phyloP scores from a whole-genome alignment of 2,888 invertebrate species.

The Andrena chrysosceles region DNA sequence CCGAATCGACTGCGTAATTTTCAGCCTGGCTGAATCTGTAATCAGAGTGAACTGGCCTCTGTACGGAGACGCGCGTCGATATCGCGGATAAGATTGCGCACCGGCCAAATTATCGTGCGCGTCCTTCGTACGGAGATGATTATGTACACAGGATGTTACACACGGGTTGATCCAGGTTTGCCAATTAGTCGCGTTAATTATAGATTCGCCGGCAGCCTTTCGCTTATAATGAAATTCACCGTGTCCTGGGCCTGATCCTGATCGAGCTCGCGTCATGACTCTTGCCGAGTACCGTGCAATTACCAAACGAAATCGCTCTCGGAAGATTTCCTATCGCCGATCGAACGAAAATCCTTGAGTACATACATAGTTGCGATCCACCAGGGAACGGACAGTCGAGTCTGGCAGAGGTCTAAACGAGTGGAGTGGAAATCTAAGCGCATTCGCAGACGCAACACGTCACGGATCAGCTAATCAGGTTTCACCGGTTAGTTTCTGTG shows the following conservation, averaged over 20 bases:
- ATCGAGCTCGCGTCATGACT: slow-evolving; percentile 4
- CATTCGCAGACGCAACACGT: not conserved
- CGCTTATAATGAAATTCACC: slow-evolving; percentile 33
- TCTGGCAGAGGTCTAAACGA: not conserved
- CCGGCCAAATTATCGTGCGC: slow-evolving; percentile 36
- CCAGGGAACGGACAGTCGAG: not conserved
- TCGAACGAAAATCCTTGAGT: not conserved
- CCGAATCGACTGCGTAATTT: slow-evolving; percentile 43
- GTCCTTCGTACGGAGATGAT: slow-evolving; percentile 27
- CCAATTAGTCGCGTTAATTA: slow-evolving; percentile 54
- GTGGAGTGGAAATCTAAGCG: not conserved
- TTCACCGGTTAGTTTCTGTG: slow-evolving; percentile 10
- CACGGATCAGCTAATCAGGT: slow-evolving; percentile 23
- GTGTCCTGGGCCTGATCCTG: not conserved
- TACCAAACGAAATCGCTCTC: slow-evolving; percentile 11
- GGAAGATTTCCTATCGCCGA: not conserved
- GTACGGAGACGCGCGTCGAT: slow-evolving; percentile 31
- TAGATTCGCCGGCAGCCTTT: slow-evolving; percentile 20
- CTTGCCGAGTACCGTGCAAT: slow-evolving; percentile 17
- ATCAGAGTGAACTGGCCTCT: slow-evolving; percentile 43
- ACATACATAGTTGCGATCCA: not conserved
- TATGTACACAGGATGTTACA: slow-evolving; percentile 20
- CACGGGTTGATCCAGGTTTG: slow-evolving; percentile 32
- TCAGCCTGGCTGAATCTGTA: slow-evolving; percentile 54
- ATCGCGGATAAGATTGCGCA: slow-evolving; percentile 38